Base-by-base conservation (phyloP, 2,888 invertebrate species). In the Neria commutata region DNA sequence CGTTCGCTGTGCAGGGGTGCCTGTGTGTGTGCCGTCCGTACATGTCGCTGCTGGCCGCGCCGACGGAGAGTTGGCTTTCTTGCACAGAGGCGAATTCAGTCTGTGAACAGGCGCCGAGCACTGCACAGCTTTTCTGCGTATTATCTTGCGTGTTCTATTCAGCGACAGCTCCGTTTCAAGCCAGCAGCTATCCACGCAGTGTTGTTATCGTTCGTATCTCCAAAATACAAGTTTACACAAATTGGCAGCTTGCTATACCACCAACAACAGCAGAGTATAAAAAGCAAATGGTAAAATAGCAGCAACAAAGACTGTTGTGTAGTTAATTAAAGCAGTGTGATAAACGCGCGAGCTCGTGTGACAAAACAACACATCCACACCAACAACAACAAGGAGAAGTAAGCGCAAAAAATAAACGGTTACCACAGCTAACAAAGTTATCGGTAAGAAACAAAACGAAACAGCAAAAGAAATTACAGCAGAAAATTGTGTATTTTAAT, bases 21-120 rank as follows among this genome's bases (percentile, higher is more conserved):
- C n/a, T n/a, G n/a, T n/a, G n/a, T n/a, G n/a, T n/a, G n/a, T n/a
- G n/a, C n/a, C n/a, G n/a, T n/a, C n/a, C n/a, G n/a, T n/a, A n/a
- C n/a, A n/a, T n/a, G n/a, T n/a, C n/a, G n/a, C n/a, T n/a, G n/a
- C n/a, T n/a, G n/a, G n/a, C n/a, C n/a, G n/a, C n/a, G n/a, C 29
- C 29, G 29, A 29, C 6, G 29, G 29, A 29, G 29, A 11, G 6
- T 8, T 55, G 52, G 40, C 57, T 60, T 61, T 61, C 23, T 54
- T 61, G 63, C 60, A 59, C 58, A 57, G 46, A 37, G 11, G n/a
- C 37, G 58, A 68, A 66, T 63, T 72, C 68, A 73, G 73, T 73
- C 71, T 72, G 71, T 72, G 72, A 72, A 70, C 70, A 73, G 71
- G 70, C 73, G 72, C 67, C 68, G 72, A 73, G 72, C 68, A 70